Evolutionary conservation across 2,888 invertebrate species (phyloP).

Genomic region (Tetheella fluctuosa): DNA sequence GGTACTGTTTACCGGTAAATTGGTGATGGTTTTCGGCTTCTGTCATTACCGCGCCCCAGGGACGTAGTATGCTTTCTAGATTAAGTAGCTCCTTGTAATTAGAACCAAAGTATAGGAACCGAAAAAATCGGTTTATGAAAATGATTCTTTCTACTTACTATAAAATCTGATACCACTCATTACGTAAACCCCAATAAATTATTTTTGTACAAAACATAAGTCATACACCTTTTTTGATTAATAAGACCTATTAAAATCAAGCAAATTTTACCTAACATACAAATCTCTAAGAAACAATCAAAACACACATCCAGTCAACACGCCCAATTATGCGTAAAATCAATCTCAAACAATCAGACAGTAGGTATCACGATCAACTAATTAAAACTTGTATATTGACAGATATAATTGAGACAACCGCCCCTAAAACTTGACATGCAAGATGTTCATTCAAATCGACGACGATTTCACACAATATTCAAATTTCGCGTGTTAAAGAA

Average conservation of each 20-base stretch:
- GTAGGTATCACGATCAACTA: conserved; percentile 14
- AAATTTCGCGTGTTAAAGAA: conserved; percentile 63
- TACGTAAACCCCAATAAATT: background rate
- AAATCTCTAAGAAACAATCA: background rate
- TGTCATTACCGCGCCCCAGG: conserved; percentile 67
- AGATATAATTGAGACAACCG: conserved; percentile 24
- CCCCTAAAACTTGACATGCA: conserved; percentile 25
- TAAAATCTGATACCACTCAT: background rate
- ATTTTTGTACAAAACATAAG: too few species aligned
- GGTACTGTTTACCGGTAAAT: conserved; percentile 70
- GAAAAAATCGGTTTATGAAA: background rate
- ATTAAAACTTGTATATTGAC: conserved; percentile 29
- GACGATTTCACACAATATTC: conserved; percentile 55
- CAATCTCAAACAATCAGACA: conserved; percentile 9
- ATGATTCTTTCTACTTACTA: too few species aligned
- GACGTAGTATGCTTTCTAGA: conserved; percentile 61
- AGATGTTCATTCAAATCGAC: conserved; percentile 38
- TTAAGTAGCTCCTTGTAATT: conserved; percentile 52
- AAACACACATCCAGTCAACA: conserved; percentile 4
- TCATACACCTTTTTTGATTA: too few species aligned
- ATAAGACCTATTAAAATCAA: background rate
- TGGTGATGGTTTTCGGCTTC: conserved; percentile 78
- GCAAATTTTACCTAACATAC: background rate
- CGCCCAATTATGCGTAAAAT: conserved; percentile 13
- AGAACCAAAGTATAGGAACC: conserved; percentile 6